A percentile compares a stretch with the other conserved stretches of the same genome.
Evolutionary conservation across 2,797 vertebrate genomes (phyloP).

Genomic region (Myripristis murdjan): DNA sequence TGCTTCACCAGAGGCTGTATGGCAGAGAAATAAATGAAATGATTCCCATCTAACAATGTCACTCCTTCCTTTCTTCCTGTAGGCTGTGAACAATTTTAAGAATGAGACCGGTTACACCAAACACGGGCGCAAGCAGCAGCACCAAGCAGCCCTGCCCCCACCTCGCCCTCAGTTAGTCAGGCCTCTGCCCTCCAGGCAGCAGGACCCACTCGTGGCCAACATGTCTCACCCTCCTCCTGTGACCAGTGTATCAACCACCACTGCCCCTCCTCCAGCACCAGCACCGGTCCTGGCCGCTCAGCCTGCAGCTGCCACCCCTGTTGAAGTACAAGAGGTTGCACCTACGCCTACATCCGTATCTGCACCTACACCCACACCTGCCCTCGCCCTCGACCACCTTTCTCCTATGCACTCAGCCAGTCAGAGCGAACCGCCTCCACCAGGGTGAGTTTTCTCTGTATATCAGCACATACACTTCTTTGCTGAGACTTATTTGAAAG

Average conservation of each 20-base stretch:
- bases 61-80: background rate
- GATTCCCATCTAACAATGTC: background rate
- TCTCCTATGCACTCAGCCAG: slow-evolving; percentile 62
- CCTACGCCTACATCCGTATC: slow-evolving; percentile 41
- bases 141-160: slow-evolving; percentile 81
- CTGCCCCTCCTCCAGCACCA: slow-evolving; percentile 22
- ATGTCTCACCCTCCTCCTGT: slow-evolving; percentile 34
- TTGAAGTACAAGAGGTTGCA: slow-evolving; percentile 57
- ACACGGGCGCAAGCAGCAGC: slow-evolving; percentile 80
- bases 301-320: background rate
- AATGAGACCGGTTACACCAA: slow-evolving; percentile 98
- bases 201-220: slow-evolving; percentile 90
- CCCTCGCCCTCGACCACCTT: slow-evolving; percentile 37
- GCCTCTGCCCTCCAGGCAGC: slow-evolving; percentile 90
- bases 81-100: slow-evolving; percentile 99
- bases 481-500: background rate
- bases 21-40: background rate
- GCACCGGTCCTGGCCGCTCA: slow-evolving; percentile 27
- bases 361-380: slow-evolving; percentile 9
- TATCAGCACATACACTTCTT: background rate
- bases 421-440: slow-evolving; percentile 77
- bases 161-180: slow-evolving; percentile 86
- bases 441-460: slow-evolving; percentile 64
- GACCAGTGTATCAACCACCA: background rate
- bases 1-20: background rate